Conservation (phyloP, 1,140 invertebrate species). For the Ylistrum balloti region DNA sequence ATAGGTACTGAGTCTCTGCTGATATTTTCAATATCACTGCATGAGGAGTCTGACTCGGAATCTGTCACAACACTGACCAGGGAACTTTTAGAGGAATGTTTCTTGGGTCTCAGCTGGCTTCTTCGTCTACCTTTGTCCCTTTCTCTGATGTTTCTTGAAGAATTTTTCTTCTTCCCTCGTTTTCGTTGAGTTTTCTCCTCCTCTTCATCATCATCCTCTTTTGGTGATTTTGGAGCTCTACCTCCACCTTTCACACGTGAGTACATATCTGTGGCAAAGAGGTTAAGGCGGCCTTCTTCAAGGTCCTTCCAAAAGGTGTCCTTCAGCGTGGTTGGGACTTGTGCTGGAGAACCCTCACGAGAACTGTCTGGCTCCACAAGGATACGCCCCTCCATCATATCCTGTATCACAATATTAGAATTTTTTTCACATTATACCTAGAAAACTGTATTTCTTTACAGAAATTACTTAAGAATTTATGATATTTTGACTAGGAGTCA, state of each 20-base stretch:
- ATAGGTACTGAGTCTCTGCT: constrained; percentile 14
- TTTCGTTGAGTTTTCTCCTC: constrained; percentile 42
- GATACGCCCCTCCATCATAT: constrained; percentile 69
- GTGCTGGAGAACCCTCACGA: constrained; percentile 53
- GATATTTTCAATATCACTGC: constrained; percentile 16
- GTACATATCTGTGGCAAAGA: constrained; percentile 79
- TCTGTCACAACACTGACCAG: neutral
- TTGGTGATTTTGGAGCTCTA: constrained; percentile 46
- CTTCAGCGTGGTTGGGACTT: constrained; percentile 67
- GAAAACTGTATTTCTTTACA: constrained; percentile 45
- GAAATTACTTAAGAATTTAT: constrained; percentile 23
- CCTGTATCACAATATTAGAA: constrained; percentile 56
- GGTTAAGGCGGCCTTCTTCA: constrained; percentile 77
- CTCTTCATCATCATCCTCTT: constrained; percentile 42
- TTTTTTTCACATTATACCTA: too few species aligned
- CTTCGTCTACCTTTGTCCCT: neutral
- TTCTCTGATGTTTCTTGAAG: constrained; percentile 32
- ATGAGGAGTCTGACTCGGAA: neutral
- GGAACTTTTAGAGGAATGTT: constrained; percentile 8
- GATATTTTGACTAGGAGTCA: too few species aligned
- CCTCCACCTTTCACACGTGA: constrained; percentile 75
- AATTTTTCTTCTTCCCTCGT: constrained; percentile 20
- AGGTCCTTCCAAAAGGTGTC: constrained; percentile 81
- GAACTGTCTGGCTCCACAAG: constrained; percentile 48
- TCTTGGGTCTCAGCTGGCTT: neutral